Conservation (phyloP, 2,888 invertebrate genomes). For the Enchytraeus crypticus region DNA sequence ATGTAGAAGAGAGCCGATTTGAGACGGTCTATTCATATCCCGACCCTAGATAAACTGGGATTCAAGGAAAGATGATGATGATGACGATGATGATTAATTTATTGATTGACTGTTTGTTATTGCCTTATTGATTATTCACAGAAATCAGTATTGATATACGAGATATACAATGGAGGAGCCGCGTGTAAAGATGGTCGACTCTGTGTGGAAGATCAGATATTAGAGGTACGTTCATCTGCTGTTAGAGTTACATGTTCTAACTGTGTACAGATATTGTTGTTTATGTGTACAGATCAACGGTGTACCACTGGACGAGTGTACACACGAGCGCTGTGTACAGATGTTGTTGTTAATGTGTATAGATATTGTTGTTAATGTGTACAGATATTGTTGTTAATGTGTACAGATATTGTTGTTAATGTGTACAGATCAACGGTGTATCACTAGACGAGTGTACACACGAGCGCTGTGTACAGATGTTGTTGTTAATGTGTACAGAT, state of each 20-base stretch:
- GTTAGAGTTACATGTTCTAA: not conserved
- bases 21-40: too few species aligned
- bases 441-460: constrained; percentile 73
- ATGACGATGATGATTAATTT: too few species aligned
- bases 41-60: too few species aligned
- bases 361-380: too few species aligned
- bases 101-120: not conserved
- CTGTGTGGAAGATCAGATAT: constrained; percentile 5
- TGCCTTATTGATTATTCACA: not conserved
- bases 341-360: too few species aligned
- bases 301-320: constrained; percentile 68
- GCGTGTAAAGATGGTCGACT: constrained; percentile 7
- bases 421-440: constrained; percentile 61
- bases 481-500: too few species aligned
- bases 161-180: constrained; percentile 10
- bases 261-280: not conserved
- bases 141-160: constrained; percentile 7
- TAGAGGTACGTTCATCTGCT: constrained; percentile 1
- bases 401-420: not conserved
- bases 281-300: constrained; percentile 58
- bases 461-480: constrained; percentile 61
- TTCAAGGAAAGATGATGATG: too few species aligned
- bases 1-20: too few species aligned
- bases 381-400: constrained; percentile 52
- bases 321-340: constrained; percentile 64